Percentiles rank a stretch among this genome's conserved stretches.
Conservation (phyloP, 2,888 invertebrate species). For the Polia nebulosa region DNA sequence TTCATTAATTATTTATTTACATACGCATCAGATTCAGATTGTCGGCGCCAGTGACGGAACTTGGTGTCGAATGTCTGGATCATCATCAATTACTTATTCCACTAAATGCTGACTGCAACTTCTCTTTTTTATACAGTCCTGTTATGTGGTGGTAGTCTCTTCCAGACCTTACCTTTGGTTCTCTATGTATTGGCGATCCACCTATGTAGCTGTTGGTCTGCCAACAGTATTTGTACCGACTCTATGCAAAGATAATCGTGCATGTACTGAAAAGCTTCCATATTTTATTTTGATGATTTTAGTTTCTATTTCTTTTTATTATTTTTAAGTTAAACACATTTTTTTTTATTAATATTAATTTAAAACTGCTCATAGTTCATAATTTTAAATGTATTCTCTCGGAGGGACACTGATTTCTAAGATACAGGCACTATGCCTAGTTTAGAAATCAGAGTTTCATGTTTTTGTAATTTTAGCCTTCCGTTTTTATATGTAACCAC, state of each 20-base stretch:
- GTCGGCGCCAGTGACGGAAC: not conserved
- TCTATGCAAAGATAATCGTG: too few relatives aligned
- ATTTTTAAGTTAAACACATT: too few relatives aligned
- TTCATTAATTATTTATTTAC: conserved; percentile 7
- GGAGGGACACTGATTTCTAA: too few relatives aligned
- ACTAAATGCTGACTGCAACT: not conserved
- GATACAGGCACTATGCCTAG: too few relatives aligned
- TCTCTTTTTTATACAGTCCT: not conserved
- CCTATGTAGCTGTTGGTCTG: not conserved
- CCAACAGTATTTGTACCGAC: not conserved
- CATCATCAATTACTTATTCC: not conserved
- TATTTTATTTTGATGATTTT: too few relatives aligned
- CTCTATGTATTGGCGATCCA: not conserved
- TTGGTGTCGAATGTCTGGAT: not conserved
- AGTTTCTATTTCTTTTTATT: too few relatives aligned
- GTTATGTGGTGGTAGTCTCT: not conserved
- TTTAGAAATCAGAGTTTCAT: too few relatives aligned
- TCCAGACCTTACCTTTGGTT: not conserved
- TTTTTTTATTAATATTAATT: too few relatives aligned
- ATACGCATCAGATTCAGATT: not conserved
- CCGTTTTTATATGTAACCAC: too few relatives aligned
- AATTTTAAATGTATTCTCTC: too few relatives aligned
- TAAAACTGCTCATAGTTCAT: too few relatives aligned
- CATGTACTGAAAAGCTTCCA: not conserved
- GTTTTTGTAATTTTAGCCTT: too few relatives aligned